Evolutionary conservation across 1,140 invertebrate species (phyloP), one percentile per base, ranked within the genome.

Genomic region (Cotesia vestalis): DNA sequence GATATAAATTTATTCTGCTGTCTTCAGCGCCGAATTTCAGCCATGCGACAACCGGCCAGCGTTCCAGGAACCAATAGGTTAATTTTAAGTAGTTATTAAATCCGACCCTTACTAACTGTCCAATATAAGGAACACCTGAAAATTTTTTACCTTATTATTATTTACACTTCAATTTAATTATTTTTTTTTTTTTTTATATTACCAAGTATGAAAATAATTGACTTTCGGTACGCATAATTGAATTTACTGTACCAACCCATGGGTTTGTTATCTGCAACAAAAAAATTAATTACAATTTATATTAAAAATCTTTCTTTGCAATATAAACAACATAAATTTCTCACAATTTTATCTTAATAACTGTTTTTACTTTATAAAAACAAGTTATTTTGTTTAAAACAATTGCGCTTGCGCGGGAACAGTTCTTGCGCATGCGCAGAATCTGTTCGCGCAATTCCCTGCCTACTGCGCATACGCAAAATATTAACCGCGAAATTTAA

Each of bases 71-170:
- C 79, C 79, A 77, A 11, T 73, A 66, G 6, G 40, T 17, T 0
- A 68, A 0, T 0, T 0, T 1, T 1, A 78, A 0, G 0, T 67
- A 57, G 0, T 34, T 27, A 62, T 82, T 76, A 60, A 51, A 74
- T 1, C 5, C 57, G 6, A 3, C 27, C 59, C 74, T 73, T 2
- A 75, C 0, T 3, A 78, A 6, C 11, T 8, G 0, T 4, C 80
- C 77, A 1, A 83, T 72, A 12, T 67, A 63, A 0, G 81, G 79
- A 0, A 73, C 5, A 57, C 34, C 81, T 83, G 11, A 5, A 77
- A 46, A 27, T 27, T 46, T 46, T 46, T 9, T 46, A 40, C 5
- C 9, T 46, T 46, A 46, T 46, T 8, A 46, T 9, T 46, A 46
- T 9, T 46, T 46, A 46, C 5, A 46, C 6, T 46, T 9, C 0